A percentile compares a stretch with the other conserved stretches of the same genome.
Evolutionary conservation across 2,888 invertebrate species (phyloP).

Genomic region (Brenthis hecate): DNA sequence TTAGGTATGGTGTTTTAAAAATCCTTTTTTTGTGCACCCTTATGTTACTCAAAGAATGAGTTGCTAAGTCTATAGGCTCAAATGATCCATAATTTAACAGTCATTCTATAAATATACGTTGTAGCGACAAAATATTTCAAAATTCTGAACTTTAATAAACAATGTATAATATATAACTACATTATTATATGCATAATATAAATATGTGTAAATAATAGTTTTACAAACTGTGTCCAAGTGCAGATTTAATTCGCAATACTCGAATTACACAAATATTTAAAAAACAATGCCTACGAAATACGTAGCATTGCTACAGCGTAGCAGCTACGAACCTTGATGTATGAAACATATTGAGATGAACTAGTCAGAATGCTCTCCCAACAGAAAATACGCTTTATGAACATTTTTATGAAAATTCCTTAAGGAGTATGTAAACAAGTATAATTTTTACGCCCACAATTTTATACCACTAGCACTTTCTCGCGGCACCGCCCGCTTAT

Average conservation of each 20-base stretch:
- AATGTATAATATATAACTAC: too few species aligned
- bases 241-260: background rate
- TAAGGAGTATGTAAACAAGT: background rate
- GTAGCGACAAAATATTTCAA: too few species aligned
- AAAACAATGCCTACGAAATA: conserved; percentile 18
- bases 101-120: too few species aligned
- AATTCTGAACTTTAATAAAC: too few species aligned
- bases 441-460: background rate
- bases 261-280: conserved; percentile 4
- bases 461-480: background rate
- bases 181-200: too few species aligned
- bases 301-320: conserved; percentile 22
- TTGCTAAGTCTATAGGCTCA: too few species aligned
- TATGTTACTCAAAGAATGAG: too few species aligned
- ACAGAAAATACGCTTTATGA: background rate
- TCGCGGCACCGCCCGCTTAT: background rate
- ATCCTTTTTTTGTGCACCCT: too few species aligned
- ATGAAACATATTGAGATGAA: conserved; percentile 19
- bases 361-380: background rate
- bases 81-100: too few species aligned
- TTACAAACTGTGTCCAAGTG: background rate
- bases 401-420: conserved; percentile 2
- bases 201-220: too few species aligned
- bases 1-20: too few species aligned
- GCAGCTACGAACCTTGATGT: conserved; percentile 21